Conservation (phyloP, 37 sponge, comb jelly and placozoan genomes). For the Hormiphora californensis region DNA sequence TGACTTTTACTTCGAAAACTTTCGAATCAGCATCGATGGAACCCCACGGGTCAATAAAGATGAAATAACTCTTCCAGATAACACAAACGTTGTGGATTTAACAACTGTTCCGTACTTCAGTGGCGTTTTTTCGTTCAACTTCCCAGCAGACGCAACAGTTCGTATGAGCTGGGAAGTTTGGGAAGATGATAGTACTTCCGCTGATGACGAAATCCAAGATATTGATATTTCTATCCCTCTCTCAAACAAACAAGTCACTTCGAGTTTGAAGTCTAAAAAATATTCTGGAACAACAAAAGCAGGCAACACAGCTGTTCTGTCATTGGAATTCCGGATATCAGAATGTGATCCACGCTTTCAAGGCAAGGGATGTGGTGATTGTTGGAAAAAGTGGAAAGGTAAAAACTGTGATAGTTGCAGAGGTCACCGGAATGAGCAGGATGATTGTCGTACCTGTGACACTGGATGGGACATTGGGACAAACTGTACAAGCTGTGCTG, state of each 20-base stretch:
- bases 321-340: background rate
- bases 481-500: background rate
- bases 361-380: background rate
- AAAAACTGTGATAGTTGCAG: constrained; percentile 1
- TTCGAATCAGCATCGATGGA: too few species aligned
- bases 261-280: too few species aligned
- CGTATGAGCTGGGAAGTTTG: background rate
- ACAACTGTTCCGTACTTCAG: background rate
- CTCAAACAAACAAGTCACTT: too few species aligned
- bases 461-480: too few species aligned
- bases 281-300: background rate
- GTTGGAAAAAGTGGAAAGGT: background rate
- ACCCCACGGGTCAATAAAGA: background rate
- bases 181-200: background rate
- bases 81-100: background rate
- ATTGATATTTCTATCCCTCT: too few species aligned
- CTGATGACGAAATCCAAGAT: background rate
- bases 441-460: too few species aligned
- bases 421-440: background rate
- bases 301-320: background rate
- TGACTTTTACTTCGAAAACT: background rate
- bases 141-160: background rate
- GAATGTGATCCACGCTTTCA: background rate
- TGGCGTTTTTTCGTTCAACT: background rate
- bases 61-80: background rate